Evolutionary conservation across 2,113 vertebrate species (phyloP).

Genomic region (Alces alces): DNA sequence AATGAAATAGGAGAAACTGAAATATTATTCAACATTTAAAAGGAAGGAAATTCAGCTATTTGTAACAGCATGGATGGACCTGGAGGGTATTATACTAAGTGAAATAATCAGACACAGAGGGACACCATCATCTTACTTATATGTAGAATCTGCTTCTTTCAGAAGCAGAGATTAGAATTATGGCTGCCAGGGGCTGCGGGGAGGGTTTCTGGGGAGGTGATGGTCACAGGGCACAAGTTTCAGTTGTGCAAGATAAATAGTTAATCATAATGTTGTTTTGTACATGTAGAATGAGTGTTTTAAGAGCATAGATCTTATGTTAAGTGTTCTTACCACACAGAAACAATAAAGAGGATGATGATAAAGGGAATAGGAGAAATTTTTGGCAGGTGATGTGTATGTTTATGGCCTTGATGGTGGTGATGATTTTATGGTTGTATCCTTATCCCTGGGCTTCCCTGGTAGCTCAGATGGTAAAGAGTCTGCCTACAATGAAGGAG

Average conservation of each 20-base stretch:
- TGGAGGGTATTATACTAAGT: not conserved
- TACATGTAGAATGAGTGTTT: not conserved
- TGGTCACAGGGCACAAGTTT: not conserved
- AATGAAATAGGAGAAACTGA: not conserved
- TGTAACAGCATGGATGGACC: not conserved
- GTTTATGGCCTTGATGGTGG: not conserved
- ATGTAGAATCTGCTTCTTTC: not conserved
- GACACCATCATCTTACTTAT: not conserved
- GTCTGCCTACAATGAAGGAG: not conserved
- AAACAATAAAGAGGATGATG: not conserved
- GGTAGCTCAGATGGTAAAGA: not conserved
- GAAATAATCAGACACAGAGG: not conserved
- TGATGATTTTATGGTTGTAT: not conserved
- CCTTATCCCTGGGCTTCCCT: not conserved
- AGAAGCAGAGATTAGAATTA: not conserved
- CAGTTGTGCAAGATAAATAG: not conserved
- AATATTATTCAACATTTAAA: not conserved
- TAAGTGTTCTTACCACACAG: not conserved
- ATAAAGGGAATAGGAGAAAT: not conserved
- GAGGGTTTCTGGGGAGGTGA: not conserved
- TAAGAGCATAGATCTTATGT: not conserved
- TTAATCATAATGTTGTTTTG: not conserved
- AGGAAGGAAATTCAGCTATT: not conserved
- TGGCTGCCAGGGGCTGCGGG: not conserved
- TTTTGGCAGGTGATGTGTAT: not conserved